Base-by-base conservation (phyloP, 2,888 invertebrate genomes). In the Tipula helvola region DNA sequence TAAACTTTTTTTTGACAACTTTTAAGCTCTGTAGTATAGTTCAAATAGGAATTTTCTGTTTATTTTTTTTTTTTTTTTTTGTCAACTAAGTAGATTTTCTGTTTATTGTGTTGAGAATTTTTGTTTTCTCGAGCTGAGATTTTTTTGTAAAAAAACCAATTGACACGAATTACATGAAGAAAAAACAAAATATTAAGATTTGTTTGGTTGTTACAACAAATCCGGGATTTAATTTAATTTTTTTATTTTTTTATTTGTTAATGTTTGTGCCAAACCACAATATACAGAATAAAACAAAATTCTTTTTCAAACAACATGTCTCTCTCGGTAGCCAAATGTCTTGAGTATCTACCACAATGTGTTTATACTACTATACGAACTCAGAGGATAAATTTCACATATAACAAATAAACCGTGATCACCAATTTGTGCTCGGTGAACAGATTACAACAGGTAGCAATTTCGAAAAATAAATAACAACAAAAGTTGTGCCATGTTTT, bases 361-460 rank as follows among this genome's bases (percentile, higher is more conserved):
- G 41, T 84, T 7, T 84, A n/a, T 36, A 16, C 2, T 0, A 7
- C 10, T 10, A 44, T 18, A 18, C 16, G 16, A 52, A 7, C 5
- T 16, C 7, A 71, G 71, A 28, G 28, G 18, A 71, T 71, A 28
- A 28, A 71, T 71, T 71, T 71, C 71, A 71, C 71, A 71, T n/a
- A 28, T 71, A 71, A 71, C 39, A 84, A 39, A 39, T 16, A 84
- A 84, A 39, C 84, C 84, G 84, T 84, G 84, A 84, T 84, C 84
- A 39, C 39, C 84, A 84, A 84, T 84, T 84, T 84, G 84, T 39
- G 84, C 84, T 84, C 84, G 84, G 84, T 39, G 84, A 84, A 84
- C 84, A 84, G 39, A 39, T 84, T 84, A 84, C 84, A 84, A 84
- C 84, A 84, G 84, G 84, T 84, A 84, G 84, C 84, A 84, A 84